Percentiles rank a stretch among this genome's conserved stretches.
Conservation (phyloP, 2,797 vertebrate species). For the Melanotaenia nigrans region DNA sequence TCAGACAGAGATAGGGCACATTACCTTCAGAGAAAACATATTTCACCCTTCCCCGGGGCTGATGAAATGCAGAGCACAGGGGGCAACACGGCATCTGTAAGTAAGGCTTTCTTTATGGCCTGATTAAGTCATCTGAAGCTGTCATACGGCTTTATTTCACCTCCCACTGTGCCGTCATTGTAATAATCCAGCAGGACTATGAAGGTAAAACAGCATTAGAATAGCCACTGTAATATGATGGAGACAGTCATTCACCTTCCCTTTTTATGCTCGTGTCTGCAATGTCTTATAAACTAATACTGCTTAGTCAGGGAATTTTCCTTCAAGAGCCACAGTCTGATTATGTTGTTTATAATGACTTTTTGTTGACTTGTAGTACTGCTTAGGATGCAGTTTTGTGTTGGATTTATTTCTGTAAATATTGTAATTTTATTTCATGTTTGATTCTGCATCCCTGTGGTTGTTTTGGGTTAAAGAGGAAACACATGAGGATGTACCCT, state of each 20-base stretch:
- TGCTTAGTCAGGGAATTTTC: constrained; percentile 32
- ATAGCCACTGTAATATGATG: constrained; percentile 55
- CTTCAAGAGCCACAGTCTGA: constrained; percentile 14
- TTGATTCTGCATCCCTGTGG: background rate
- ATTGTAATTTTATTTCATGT: background rate
- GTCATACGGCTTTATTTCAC: constrained; percentile 67
- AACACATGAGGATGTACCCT: background rate
- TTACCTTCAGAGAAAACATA: constrained; percentile 82
- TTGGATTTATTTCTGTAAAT: too few relatives aligned
- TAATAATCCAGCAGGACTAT: constrained; percentile 69
- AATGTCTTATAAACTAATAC: constrained; percentile 49
- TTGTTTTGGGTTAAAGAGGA: background rate
- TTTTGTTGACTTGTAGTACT: constrained; percentile 15
- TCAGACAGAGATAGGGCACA: constrained; percentile 81
- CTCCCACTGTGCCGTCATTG: constrained; percentile 58
- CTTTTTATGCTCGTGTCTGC: constrained; percentile 55
- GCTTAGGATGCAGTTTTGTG: constrained; percentile 8
- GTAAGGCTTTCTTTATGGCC: constrained; percentile 79
- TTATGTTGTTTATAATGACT: constrained; percentile 30
- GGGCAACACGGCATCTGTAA: constrained; percentile 76
- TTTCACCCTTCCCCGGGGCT: constrained; percentile 79
- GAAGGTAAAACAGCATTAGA: constrained; percentile 56
- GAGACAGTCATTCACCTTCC: constrained; percentile 43
- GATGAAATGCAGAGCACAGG: constrained; percentile 76
- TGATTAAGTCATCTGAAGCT: constrained; percentile 78